These are phyloP conservation scores for Ochropleura leucogaster DNA, from an alignment of 2,888 invertebrate species.

Conservation along the genomic window DNA sequence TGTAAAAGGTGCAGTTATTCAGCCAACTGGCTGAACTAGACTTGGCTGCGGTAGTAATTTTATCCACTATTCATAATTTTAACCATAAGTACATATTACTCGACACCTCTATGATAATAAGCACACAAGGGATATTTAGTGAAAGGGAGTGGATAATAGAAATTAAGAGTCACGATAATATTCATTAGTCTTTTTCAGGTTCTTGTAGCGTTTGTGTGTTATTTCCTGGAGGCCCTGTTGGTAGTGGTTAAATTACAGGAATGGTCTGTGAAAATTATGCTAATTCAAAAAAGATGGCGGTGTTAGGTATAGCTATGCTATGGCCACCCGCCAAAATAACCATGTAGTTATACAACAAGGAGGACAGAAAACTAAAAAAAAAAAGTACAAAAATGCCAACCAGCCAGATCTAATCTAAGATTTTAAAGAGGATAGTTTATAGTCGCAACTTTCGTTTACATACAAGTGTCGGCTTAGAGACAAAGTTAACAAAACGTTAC, in stretches of 20 bases:
- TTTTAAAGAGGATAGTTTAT: constrained; percentile 14
- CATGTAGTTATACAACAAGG: not conserved
- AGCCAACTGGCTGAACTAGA: not conserved
- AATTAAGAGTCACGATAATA: not conserved
- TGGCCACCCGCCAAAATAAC: not conserved
- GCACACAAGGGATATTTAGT: not conserved
- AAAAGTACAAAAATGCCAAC: too few species aligned
- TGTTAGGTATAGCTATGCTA: not conserved
- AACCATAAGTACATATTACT: not conserved
- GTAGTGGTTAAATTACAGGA: not conserved
- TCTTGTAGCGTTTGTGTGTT: not conserved
- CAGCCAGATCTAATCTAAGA: constrained; percentile 7
- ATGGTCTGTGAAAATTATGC: not conserved
- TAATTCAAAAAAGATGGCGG: not conserved
- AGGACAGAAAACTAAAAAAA: not conserved
- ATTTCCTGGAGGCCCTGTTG: not conserved
- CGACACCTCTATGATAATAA: not conserved
- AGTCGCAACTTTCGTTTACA: constrained; percentile 32
- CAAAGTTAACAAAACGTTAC: constrained; percentile 45
- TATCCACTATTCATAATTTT: constrained; percentile 2
- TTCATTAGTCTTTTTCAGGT: not conserved
- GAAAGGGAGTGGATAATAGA: not conserved
- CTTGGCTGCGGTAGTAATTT: not conserved
- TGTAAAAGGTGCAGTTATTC: not conserved
- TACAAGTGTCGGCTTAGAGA: constrained; percentile 24